Conservation (phyloP, 2,113 vertebrate species). For the Neotoma lepida region DNA sequence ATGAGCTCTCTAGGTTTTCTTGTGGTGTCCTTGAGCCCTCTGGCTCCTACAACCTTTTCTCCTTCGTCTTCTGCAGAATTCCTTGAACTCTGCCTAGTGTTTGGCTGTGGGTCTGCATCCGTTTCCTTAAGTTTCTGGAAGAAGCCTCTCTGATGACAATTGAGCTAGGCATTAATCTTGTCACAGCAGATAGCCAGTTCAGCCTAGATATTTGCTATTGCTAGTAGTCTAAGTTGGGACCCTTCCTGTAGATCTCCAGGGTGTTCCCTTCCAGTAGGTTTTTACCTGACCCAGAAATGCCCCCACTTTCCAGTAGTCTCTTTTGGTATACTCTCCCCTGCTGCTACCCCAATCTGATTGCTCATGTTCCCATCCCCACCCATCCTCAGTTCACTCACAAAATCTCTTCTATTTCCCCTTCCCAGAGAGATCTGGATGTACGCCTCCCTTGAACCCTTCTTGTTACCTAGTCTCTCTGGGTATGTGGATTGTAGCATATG, state of each 20-base stretch:
- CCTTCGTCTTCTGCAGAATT: neutral
- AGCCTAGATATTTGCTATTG: too few relatives aligned
- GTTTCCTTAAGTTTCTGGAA: neutral
- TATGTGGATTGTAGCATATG: neutral
- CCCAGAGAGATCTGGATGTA: neutral
- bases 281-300: neutral
- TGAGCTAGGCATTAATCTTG: too few relatives aligned
- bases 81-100: neutral
- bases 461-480: neutral
- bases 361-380: neutral
- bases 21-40: neutral
- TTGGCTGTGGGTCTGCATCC: neutral
- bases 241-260: neutral
- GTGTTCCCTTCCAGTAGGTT: neutral
- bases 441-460: neutral
- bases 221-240: neutral
- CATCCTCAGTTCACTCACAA: neutral
- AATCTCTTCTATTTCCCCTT: neutral
- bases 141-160: too few relatives aligned
- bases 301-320: neutral
- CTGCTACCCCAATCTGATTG: rapidly evolving
- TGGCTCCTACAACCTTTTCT: neutral
- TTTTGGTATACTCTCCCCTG: neutral
- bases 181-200: too few relatives aligned
- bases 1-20: neutral